These are phyloP conservation scores for Rotaria macrura DNA, from an alignment of 2,888 invertebrate genomes.

Conservation along the genomic window DNA sequence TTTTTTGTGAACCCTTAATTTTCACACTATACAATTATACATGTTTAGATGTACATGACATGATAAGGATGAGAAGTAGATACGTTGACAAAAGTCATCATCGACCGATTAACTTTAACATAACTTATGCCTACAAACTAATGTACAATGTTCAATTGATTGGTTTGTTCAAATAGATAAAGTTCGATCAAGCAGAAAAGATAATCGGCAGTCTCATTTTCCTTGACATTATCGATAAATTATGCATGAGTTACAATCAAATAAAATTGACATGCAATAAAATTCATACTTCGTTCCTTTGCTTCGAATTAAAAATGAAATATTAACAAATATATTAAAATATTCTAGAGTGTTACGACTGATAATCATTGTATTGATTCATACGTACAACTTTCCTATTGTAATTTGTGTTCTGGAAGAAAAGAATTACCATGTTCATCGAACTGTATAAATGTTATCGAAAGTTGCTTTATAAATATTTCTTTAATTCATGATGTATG, in stretches of 20 bases:
- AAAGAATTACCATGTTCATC: neutral
- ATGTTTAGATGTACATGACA: neutral
- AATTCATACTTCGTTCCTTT: neutral
- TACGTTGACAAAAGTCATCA: neutral
- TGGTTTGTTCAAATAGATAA: neutral
- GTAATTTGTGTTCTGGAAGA: slow-evolving; percentile 17
- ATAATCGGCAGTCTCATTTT: neutral
- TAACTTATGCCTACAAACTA: neutral
- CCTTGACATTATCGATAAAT: neutral
- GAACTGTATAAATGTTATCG: neutral
- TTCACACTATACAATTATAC: neutral
- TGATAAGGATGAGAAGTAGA: neutral
- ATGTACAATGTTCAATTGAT: neutral
- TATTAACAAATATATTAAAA: neutral
- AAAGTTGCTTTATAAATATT: slow-evolving; percentile 1
- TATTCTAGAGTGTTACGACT: neutral
- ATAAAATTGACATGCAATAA: neutral
- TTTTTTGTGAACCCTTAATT: neutral
- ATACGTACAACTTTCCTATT: neutral
- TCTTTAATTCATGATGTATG: neutral
- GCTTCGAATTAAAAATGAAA: too few relatives aligned
- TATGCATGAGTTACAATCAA: neutral
- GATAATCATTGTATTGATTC: slow-evolving; percentile 18
- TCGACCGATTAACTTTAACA: neutral
- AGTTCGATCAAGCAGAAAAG: neutral